Conservation (phyloP, 2,113 vertebrate genomes). For the Polypterus senegalus region DNA sequence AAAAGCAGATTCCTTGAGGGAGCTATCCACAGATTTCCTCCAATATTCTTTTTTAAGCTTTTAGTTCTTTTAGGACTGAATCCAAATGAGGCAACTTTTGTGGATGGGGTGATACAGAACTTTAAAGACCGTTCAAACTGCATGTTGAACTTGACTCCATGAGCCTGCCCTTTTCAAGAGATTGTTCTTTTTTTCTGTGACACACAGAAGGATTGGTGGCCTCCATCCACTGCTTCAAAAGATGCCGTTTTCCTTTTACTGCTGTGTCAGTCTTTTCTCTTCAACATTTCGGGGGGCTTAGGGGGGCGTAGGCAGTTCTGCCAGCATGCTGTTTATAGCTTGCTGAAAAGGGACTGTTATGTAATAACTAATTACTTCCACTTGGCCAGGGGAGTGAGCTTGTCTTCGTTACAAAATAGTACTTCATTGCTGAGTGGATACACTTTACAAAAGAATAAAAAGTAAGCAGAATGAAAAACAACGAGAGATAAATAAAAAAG, state of each 20-base stretch:
- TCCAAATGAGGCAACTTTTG: too few relatives aligned
- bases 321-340: constrained; percentile 38
- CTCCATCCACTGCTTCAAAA: background rate
- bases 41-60: too few relatives aligned
- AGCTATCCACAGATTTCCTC: too few relatives aligned
- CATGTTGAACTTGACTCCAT: too few relatives aligned
- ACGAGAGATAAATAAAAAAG: too few relatives aligned
- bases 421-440: constrained; percentile 3
- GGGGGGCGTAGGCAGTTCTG: constrained; percentile 26
- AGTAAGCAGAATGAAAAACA: background rate
- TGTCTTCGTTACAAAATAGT: background rate
- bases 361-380: constrained; percentile 49
- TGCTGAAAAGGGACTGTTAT: constrained; percentile 39
- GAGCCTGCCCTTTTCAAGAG: too few relatives aligned
- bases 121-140: too few relatives aligned
- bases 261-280: constrained; percentile 9
- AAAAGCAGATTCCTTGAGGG: too few relatives aligned
- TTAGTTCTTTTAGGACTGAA: too few relatives aligned
- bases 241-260: constrained; percentile 4
- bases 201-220: too few relatives aligned
- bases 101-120: too few relatives aligned
- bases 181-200: too few relatives aligned
- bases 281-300: constrained; percentile 26
- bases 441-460: background rate
- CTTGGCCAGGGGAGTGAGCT: constrained; percentile 21